Evolutionary conservation across 2,888 invertebrate species (phyloP).

Genomic region (Pycnomerus fuliginosus): DNA sequence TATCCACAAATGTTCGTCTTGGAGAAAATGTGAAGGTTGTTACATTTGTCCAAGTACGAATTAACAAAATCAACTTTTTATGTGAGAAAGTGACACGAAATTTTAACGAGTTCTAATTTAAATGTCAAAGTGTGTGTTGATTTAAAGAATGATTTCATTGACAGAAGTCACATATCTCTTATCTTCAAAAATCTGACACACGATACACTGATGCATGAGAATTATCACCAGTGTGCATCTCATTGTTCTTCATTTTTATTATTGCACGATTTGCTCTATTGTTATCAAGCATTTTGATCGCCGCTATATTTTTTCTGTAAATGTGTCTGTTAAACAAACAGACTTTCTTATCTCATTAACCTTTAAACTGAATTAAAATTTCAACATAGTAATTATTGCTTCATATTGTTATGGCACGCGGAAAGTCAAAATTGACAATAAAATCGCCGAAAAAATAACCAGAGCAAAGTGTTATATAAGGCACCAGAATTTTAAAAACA

Average conservation of each 20-base stretch:
- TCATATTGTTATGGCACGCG: neutral
- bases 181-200: slow-evolving; percentile 33
- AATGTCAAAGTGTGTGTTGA: slow-evolving; percentile 18
- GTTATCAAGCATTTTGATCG: slow-evolving; percentile 6
- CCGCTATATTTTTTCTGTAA: too few species aligned
- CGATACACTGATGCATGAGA: too few species aligned
- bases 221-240: slow-evolving; percentile 28
- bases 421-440: too few species aligned
- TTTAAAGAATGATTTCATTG: too few species aligned
- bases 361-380: too few species aligned
- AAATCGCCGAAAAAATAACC: slow-evolving; percentile 28
- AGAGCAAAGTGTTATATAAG: slow-evolving; percentile 33
- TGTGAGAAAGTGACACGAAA: slow-evolving; percentile 20
- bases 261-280: slow-evolving; percentile 9
- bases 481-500: slow-evolving; percentile 30
- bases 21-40: slow-evolving; percentile 21
- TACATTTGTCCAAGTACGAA: slow-evolving; percentile 17
- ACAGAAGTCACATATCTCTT: too few species aligned
- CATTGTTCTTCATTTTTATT: slow-evolving; percentile 27
- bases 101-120: slow-evolving; percentile 18
- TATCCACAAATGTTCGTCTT: too few species aligned
- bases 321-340: too few species aligned
- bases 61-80: slow-evolving; percentile 19
- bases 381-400: too few species aligned
- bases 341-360: too few species aligned